Conservation (phyloP, 2,113 vertebrate genomes). For the Apteryx owenii region DNA sequence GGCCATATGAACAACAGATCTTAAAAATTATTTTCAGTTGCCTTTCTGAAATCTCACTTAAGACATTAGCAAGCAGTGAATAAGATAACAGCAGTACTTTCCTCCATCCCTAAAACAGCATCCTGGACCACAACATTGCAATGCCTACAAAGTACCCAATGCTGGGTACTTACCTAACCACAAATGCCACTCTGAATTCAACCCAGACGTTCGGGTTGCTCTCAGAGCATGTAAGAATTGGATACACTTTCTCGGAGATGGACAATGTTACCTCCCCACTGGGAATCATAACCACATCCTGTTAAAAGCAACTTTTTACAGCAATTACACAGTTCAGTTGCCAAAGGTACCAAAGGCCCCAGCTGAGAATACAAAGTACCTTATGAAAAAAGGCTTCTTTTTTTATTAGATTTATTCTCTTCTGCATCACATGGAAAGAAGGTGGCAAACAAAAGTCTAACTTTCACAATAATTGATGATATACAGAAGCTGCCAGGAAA, state of each 20-base stretch:
- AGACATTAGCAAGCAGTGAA: background rate
- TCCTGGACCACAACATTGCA: accelerated
- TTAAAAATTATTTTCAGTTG: background rate
- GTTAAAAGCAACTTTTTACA: background rate
- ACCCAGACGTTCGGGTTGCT: background rate
- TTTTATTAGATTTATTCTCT: background rate
- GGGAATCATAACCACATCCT: accelerated
- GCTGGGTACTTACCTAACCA: background rate
- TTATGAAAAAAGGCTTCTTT: background rate
- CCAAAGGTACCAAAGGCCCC: background rate
- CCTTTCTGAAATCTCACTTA: background rate
- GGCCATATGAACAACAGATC: background rate
- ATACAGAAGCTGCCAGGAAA: background rate
- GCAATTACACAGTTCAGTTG: background rate
- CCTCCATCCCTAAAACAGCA: background rate
- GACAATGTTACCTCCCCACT: background rate
- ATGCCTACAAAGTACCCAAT: background rate
- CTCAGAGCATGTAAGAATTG: background rate
- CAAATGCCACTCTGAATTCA: background rate
- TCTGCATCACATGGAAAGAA: background rate
- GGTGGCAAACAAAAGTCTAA: background rate
- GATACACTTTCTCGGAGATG: background rate
- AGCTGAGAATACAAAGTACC: background rate
- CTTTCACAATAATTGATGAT: background rate
- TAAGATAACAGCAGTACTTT: background rate